These are phyloP conservation scores for Pandemis corylana DNA, from an alignment of 2,888 invertebrate genomes.

Conservation along the genomic window DNA sequence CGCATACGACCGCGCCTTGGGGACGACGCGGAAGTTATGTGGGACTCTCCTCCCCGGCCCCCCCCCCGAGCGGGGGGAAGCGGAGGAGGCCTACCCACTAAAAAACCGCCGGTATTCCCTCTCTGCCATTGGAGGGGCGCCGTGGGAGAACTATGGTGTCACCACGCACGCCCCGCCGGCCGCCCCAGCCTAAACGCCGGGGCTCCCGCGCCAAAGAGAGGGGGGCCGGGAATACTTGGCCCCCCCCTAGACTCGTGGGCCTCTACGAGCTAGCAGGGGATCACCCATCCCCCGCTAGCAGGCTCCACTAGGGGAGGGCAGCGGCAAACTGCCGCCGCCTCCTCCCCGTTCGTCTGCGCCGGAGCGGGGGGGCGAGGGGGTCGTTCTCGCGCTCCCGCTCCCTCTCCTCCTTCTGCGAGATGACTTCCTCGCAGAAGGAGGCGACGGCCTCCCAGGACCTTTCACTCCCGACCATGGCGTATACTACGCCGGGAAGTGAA, in stretches of 20 bases:
- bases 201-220: not conserved
- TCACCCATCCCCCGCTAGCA: not conserved
- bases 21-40: too few relatives aligned
- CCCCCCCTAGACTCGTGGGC: not conserved
- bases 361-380: not conserved
- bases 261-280: not conserved
- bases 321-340: not conserved
- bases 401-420: too few relatives aligned
- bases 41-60: too few relatives aligned
- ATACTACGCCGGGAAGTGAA: not conserved
- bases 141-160: too few relatives aligned
- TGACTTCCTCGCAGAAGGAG: not conserved
- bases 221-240: not conserved
- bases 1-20: too few relatives aligned
- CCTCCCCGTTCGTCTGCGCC: not conserved
- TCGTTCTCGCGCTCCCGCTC: not conserved
- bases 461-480: not conserved
- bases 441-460: not conserved
- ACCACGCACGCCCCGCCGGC: too few relatives aligned
- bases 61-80: too few relatives aligned
- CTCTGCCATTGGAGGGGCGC: too few relatives aligned
- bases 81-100: too few relatives aligned
- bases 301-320: not conserved
- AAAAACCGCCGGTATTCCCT: too few relatives aligned
- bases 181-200: too few relatives aligned